Conservation (phyloP, 1,140 invertebrate genomes). For the Mycetomoellerius zeteki region DNA sequence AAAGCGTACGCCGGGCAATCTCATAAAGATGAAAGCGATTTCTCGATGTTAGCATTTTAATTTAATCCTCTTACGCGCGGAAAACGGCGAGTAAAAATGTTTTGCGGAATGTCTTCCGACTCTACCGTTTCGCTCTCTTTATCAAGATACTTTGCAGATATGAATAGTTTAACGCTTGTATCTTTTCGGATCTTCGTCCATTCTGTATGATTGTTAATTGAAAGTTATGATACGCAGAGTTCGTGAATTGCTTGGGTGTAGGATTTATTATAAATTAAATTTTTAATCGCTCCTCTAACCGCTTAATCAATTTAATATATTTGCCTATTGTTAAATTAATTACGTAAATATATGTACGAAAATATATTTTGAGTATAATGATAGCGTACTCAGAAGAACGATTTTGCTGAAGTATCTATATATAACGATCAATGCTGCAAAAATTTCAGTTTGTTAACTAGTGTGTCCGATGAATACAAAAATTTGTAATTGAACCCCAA, state of each 20-base stretch:
- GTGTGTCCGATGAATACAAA: too few species aligned
- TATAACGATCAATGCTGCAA: too few species aligned
- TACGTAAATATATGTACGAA: neutral
- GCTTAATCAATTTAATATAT: neutral
- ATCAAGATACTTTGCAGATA: constrained; percentile 36
- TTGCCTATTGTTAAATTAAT: neutral
- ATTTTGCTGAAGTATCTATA: too few species aligned
- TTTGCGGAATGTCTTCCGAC: constrained; percentile 58
- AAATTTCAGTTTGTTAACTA: too few species aligned
- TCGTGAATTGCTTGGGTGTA: neutral
- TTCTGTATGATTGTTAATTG: constrained; percentile 23
- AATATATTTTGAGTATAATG: neutral
- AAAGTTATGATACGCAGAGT: constrained; percentile 15
- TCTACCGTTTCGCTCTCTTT: constrained; percentile 40
- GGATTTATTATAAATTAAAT: neutral
- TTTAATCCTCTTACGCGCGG: constrained; percentile 63
- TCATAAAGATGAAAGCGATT: constrained; percentile 66
- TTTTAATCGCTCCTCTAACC: neutral
- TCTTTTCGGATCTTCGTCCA: constrained; percentile 5
- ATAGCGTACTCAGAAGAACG: neutral
- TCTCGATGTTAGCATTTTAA: constrained; percentile 64
- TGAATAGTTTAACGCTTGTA: constrained; percentile 4
- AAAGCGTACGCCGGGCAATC: constrained; percentile 57
- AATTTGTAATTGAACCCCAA: too few species aligned
- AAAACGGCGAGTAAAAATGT: constrained; percentile 58